phyloP scores from a whole-genome alignment of 2,113 vertebrate species.

The Dermatemys mawii region DNA sequence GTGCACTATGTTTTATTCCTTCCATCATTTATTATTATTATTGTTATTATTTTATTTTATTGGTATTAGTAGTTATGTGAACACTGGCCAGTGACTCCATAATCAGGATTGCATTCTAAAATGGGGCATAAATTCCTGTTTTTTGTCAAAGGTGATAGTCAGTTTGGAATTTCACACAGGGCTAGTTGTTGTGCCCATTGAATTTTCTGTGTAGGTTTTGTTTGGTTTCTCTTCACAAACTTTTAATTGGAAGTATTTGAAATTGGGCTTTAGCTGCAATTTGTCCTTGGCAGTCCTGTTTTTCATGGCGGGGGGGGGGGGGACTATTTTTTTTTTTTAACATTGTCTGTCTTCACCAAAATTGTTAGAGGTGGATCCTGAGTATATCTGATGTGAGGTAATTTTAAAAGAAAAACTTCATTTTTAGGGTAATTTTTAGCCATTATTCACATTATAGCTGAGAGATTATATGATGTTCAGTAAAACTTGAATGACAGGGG shows the following conservation, averaged over 20 bases:
- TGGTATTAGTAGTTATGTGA: neutral
- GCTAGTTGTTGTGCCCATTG: neutral
- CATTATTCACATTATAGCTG: neutral
- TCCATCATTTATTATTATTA: neutral
- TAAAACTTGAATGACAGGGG: neutral
- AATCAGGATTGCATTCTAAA: neutral
- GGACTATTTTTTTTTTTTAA: neutral
- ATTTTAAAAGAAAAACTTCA: neutral
- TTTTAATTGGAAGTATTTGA: neutral
- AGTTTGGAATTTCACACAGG: neutral
- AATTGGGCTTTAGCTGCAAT: neutral
- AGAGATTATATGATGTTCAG: neutral
- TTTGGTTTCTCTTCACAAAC: neutral
- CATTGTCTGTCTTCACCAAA: neutral
- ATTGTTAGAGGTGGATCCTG: neutral
- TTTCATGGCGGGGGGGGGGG: no score
- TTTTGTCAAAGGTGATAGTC: neutral
- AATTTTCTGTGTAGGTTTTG: neutral
- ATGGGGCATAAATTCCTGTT: neutral
- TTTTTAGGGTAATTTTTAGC: slow-evolving; percentile 5
- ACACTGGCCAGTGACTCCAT: neutral
- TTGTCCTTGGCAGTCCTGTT: neutral
- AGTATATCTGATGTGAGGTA: neutral
- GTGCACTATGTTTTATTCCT: neutral
- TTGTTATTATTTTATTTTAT: no score